These are phyloP conservation scores for Tribolium castaneum DNA, from an alignment of 1,140 invertebrate genomes.

Conservation along the genomic window DNA sequence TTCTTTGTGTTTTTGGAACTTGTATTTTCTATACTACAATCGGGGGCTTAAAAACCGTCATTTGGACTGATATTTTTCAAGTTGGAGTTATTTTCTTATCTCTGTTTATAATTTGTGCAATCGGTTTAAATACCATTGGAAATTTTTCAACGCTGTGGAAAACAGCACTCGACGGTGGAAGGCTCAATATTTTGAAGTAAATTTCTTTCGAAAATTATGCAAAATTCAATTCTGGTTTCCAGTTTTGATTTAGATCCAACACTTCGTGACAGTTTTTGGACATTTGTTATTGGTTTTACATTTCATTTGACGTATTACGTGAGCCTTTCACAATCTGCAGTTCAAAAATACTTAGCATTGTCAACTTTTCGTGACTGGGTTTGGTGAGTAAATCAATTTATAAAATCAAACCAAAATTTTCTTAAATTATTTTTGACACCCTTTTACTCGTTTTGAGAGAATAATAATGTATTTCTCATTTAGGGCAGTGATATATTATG, in stretches of 20 bases:
- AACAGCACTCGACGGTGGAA: slow-evolving; percentile 65
- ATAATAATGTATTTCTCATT: background rate
- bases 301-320: background rate
- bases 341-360: background rate
- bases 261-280: background rate
- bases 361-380: slow-evolving; percentile 39
- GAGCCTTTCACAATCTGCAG: background rate
- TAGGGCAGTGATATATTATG: too few species aligned
- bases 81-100: slow-evolving; percentile 75
- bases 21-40: slow-evolving; percentile 85
- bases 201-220: background rate
- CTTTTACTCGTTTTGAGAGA: too few species aligned
- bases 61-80: slow-evolving; percentile 80
- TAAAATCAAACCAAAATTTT: too few species aligned
- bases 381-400: background rate
- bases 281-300: background rate
- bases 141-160: slow-evolving; percentile 68
- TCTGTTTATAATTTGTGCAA: slow-evolving; percentile 71
- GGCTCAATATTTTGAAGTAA: slow-evolving; percentile 62
- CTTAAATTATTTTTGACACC: too few species aligned
- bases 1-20: slow-evolving; percentile 69
- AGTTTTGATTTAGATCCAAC: background rate
- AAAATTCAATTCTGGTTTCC: background rate
- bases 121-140: slow-evolving; percentile 73
- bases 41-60: slow-evolving; percentile 80